Evolutionary conservation across 2,113 vertebrate species (phyloP), one percentile per base, ranked within the genome.

Genomic region (Zosterops pallidus): DNA sequence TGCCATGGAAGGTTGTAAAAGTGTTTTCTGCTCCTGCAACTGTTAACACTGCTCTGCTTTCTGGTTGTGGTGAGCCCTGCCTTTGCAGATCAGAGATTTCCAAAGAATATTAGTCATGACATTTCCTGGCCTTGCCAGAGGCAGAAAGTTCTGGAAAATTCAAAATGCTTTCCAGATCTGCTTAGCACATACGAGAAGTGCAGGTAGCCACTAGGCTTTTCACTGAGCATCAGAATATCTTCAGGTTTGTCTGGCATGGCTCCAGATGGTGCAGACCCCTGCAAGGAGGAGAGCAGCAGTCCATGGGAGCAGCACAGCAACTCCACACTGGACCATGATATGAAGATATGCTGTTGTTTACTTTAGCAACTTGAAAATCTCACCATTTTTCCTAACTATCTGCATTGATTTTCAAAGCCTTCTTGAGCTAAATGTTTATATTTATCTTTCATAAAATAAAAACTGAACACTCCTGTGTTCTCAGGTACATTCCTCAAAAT

Each of bases 61-160:
- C 53, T 71, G 62, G 12, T 79, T 83, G 41, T 83, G 47, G 41
- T 60, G n/a, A 37, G 41, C 31, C 5, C 11, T 85, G 75, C 24
- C 68, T 84, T 79, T 65, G n/a, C 62, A 83, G 67, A 85, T 89
- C 74, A 80, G 17, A 72, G 62, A 79, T 83, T 82, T 75, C 37
- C 53, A 65, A 60, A 80, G 41, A 83, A 18, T 78, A 59, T 91
- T 79, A 57, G 35, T 75, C 37, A 52, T 2, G 12, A 67, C 29
- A 29, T 31, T 89, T 67, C 52, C 5, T 14, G 44, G 29, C 21
- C 49, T 88, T 1, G 4, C 10, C 65, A 92, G 62, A 76, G 33
- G 24, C 44, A 79, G 39, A 82, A 92, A 85, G 28, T 72, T 83
- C 53, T 85, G 85, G 78, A 95, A 87, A 93, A 65, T 41, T 80